phyloP scores from a whole-genome alignment of 2,888 invertebrate genomes.

The Ichneumoninae sp. region DNA sequence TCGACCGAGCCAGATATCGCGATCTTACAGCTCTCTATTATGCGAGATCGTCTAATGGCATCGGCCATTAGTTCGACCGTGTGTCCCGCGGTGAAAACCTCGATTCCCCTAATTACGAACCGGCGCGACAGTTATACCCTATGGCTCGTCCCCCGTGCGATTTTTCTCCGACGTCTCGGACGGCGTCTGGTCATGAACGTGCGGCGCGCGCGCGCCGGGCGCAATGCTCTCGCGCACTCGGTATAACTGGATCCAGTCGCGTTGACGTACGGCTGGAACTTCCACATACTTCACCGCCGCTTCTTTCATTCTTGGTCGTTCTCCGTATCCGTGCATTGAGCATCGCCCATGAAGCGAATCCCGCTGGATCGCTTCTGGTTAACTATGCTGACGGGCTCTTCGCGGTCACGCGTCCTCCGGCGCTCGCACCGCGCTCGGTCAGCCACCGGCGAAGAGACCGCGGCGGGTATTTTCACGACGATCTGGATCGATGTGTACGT shows the following conservation, averaged over 20 bases:
- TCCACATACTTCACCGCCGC: conserved; percentile 11
- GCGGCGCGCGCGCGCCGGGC: conserved; percentile 37
- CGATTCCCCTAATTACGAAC: conserved; percentile 68
- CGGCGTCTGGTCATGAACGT: conserved; percentile 40
- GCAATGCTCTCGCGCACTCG: conserved; percentile 44
- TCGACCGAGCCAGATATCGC: neutral
- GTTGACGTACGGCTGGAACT: conserved; percentile 30
- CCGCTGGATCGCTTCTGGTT: conserved; percentile 37
- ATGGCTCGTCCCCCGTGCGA: conserved; percentile 55
- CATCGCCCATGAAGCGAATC: conserved; percentile 47
- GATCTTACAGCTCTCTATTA: conserved; percentile 19
- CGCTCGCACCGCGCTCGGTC: conserved; percentile 25
- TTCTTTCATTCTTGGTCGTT: conserved; percentile 30
- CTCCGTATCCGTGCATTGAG: conserved; percentile 42
- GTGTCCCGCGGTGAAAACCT: conserved; percentile 53
- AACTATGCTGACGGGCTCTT: conserved; percentile 43
- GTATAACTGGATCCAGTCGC: conserved; percentile 61
- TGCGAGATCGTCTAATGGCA: conserved; percentile 57
- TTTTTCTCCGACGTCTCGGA: conserved; percentile 49
- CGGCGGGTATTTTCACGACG: conserved; percentile 73
- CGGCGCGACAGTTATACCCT: conserved; percentile 64
- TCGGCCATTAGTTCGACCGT: conserved; percentile 66
- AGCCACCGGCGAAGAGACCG: conserved; percentile 12
- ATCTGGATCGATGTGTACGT: conserved; percentile 48
- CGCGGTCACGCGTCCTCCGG: conserved; percentile 20